phyloP scores from a whole-genome alignment of 1,140 invertebrate species.

The Zaprionus inermis region DNA sequence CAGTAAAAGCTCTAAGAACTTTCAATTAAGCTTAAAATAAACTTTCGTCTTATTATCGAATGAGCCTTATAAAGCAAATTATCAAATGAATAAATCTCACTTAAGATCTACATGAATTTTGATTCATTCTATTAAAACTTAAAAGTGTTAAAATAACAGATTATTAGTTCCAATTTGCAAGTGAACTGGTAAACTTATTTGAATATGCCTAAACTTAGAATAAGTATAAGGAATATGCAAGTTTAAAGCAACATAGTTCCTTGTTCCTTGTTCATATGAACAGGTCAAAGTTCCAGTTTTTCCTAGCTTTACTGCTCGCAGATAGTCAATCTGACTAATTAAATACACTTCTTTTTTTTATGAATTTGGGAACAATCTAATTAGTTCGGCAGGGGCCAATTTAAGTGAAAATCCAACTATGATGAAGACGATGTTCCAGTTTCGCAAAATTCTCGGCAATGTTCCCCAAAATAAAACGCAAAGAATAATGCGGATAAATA shows the following conservation, averaged over 20 bases:
- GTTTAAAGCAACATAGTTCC: neutral
- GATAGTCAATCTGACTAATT: slow-evolving; percentile 15
- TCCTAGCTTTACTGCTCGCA: neutral
- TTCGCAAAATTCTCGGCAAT: slow-evolving; percentile 27
- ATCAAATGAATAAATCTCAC: neutral
- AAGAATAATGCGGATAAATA: slow-evolving; percentile 19
- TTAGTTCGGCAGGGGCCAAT: slow-evolving; percentile 15
- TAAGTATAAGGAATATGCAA: neutral
- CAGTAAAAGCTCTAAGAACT: no score
- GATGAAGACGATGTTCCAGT: slow-evolving; percentile 46
- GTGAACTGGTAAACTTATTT: neutral
- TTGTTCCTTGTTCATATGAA: neutral
- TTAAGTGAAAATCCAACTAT: slow-evolving; percentile 22
- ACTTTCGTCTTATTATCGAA: neutral
- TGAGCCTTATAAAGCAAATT: no score
- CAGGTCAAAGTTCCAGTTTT: neutral
- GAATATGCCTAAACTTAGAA: no score
- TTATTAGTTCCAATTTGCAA: no score
- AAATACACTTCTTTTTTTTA: neutral
- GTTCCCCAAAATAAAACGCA: slow-evolving; percentile 38
- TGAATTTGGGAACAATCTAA: slow-evolving; percentile 11
- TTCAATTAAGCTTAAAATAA: neutral
- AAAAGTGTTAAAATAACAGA: neutral
- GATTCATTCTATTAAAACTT: neutral
- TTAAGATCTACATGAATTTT: neutral